phyloP scores from a whole-genome alignment of 2,888 invertebrate species.

The Helleia helle region DNA sequence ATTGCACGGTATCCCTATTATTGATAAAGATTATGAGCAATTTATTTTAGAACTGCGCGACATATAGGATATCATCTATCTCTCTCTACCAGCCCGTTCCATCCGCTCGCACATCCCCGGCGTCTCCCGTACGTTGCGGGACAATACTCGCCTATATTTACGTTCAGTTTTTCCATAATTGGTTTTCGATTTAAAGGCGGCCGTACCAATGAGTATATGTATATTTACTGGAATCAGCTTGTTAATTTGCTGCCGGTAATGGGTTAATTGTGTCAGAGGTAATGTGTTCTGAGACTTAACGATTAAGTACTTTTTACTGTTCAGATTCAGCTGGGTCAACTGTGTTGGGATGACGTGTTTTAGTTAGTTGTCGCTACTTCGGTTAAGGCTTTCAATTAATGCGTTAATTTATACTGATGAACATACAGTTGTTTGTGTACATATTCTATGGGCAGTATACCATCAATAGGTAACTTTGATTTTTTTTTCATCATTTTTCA shows the following conservation, averaged over 20 bases:
- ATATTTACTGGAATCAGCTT: constrained; percentile 17
- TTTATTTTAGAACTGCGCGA: too few species aligned
- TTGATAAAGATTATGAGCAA: too few species aligned
- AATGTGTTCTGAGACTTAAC: constrained; percentile 9
- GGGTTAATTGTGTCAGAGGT: constrained; percentile 13
- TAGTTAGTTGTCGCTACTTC: too few species aligned
- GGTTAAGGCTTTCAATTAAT: too few species aligned
- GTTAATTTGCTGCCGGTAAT: constrained; percentile 13
- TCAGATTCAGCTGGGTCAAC: constrained; percentile 7
- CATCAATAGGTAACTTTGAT: too few species aligned
- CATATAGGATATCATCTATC: too few species aligned
- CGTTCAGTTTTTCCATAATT: constrained; percentile 65
- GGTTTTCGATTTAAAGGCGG: constrained; percentile 48
- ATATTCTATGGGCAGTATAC: too few species aligned
- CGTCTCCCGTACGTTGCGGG: constrained; percentile 29
- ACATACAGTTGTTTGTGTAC: too few species aligned
- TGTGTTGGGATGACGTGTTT: too few species aligned
- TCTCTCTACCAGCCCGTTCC: not conserved
- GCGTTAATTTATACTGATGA: too few species aligned
- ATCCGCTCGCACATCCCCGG: constrained; percentile 8
- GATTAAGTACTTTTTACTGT: constrained; percentile 1
- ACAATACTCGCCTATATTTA: constrained; percentile 41
- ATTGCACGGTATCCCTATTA: too few species aligned
- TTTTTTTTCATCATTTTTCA: too few species aligned
- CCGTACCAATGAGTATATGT: constrained; percentile 17